Evolutionary conservation across 2,113 vertebrate genomes (phyloP).

Genomic region (Taxidea taxus): DNA sequence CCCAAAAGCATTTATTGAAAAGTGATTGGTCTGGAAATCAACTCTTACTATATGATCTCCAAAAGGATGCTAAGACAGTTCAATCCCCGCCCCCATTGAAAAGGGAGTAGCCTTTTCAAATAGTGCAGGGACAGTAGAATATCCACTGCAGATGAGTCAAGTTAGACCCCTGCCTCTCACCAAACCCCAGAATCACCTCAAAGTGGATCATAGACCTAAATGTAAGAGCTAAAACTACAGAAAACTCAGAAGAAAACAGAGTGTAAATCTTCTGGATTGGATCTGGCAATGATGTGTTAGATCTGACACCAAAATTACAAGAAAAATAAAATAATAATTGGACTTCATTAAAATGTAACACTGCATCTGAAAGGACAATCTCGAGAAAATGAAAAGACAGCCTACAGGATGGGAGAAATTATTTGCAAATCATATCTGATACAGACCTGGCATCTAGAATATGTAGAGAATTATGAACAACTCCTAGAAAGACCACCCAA

Average conservation of each 20-base stretch:
- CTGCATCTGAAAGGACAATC: neutral
- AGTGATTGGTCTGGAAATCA: neutral
- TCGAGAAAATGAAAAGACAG: neutral
- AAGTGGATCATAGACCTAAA: neutral
- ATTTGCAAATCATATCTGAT: neutral
- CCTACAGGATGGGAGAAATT: neutral
- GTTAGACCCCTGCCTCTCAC: neutral
- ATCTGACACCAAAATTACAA: neutral
- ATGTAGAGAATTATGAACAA: neutral
- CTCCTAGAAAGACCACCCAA: neutral
- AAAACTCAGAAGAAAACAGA: constrained; percentile 1
- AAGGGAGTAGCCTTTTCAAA: neutral
- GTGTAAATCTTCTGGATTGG: neutral
- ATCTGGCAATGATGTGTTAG: neutral
- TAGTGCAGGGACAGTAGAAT: neutral
- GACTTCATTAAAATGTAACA: constrained; percentile 1
- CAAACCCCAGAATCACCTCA: neutral
- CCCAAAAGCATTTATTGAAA: neutral
- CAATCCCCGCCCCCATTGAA: no score
- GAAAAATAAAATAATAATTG: constrained; percentile 8
- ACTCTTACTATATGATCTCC: neutral
- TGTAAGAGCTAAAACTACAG: neutral
- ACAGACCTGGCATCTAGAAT: neutral
- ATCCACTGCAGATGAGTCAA: neutral
- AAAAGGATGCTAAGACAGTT: neutral